Conservation (phyloP, 2,797 vertebrate species). For the Anguilla pacifica region DNA sequence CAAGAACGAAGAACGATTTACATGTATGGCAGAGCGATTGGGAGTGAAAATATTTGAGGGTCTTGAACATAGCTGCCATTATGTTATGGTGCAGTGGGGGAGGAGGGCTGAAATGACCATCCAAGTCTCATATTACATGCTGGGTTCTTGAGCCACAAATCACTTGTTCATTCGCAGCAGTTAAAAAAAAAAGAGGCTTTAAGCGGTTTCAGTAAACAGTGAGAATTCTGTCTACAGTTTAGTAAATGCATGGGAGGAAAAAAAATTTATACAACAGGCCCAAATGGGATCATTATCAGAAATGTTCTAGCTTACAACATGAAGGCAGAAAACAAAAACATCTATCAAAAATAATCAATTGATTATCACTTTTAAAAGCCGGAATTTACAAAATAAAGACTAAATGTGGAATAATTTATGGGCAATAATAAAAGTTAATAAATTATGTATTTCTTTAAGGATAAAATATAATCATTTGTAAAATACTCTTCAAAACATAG, state of each 20-base stretch:
- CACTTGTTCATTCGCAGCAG: slow-evolving; percentile 55
- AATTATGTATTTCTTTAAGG: neutral
- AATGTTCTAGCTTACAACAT: neutral
- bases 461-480: neutral
- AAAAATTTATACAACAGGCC: neutral
- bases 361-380: neutral
- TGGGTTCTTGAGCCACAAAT: slow-evolving; percentile 79
- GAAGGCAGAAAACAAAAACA: neutral
- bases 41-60: slow-evolving; percentile 32
- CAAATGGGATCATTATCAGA: neutral
- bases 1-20: slow-evolving; percentile 50
- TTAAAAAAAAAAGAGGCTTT: slow-evolving; percentile 24
- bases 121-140: slow-evolving; percentile 73
- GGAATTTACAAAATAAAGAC: neutral
- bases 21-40: slow-evolving; percentile 44
- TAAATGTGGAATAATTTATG: neutral
- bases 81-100: slow-evolving; percentile 63
- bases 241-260: neutral
- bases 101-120: slow-evolving; percentile 58
- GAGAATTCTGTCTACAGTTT: neutral
- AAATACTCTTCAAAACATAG: neutral
- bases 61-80: slow-evolving; percentile 60
- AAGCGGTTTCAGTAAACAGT: slow-evolving; percentile 12
- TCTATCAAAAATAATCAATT: neutral
- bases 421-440: neutral